Evolutionary conservation across 2,113 vertebrate species (phyloP).

Genomic region (Brachionichthys hirsutus): DNA sequence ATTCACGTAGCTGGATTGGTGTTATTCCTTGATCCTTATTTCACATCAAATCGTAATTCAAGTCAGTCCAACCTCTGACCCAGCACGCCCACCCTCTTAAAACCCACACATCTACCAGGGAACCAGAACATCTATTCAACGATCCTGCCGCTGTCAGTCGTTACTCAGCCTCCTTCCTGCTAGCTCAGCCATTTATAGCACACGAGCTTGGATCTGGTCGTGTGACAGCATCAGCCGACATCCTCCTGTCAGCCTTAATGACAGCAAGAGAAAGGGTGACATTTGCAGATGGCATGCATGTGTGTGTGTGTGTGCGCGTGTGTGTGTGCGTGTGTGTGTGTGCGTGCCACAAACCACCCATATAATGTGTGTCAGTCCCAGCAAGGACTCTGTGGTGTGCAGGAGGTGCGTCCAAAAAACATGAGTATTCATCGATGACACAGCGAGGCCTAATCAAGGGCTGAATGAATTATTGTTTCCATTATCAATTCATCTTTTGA

Average conservation of each 20-base stretch:
- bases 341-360: constrained; percentile 12
- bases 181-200: constrained; percentile 48
- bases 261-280: constrained; percentile 37
- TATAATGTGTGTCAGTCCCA: constrained; percentile 3
- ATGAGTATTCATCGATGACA: constrained; percentile 65
- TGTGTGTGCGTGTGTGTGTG: constrained; percentile 6
- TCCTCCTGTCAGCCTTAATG: constrained; percentile 42
- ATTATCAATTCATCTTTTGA: too few species aligned
- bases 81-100: constrained; percentile 45
- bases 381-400: constrained; percentile 10
- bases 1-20: constrained; percentile 37
- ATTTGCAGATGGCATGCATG: constrained; percentile 40
- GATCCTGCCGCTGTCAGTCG: constrained; percentile 44
- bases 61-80: constrained; percentile 38
- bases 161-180: constrained; percentile 49
- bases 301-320: constrained; percentile 2
- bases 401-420: constrained; percentile 10
- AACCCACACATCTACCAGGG: constrained; percentile 34
- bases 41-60: constrained; percentile 36
- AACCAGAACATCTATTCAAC: constrained; percentile 48
- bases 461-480: too few species aligned
- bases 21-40: constrained; percentile 44
- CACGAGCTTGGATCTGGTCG: constrained; percentile 15
- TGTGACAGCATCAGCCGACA: constrained; percentile 29
- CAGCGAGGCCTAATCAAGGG: constrained; percentile 12